These are phyloP conservation scores for Trichechus manatus DNA, from an alignment of 2,113 vertebrate species.

Conservation along the genomic window DNA sequence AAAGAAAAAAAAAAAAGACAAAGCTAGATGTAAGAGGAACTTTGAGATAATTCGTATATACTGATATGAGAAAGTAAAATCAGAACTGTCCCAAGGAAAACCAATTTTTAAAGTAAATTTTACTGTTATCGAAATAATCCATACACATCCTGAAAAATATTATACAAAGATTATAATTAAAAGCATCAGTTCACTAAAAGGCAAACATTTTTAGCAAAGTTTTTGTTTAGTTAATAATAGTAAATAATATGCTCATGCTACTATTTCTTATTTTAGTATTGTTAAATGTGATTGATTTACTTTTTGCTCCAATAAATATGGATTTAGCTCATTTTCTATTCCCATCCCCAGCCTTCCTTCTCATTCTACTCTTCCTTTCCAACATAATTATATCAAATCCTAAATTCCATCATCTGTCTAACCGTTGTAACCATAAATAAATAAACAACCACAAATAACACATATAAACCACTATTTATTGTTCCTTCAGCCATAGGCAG, in stretches of 20 bases:
- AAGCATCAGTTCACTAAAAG: not conserved
- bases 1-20: not conserved
- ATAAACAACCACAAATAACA: not conserved
- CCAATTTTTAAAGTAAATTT: not conserved
- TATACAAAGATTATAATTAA: not conserved
- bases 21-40: not conserved
- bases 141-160: not conserved
- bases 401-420: not conserved
- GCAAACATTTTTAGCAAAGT: not conserved
- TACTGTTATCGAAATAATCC: not conserved
- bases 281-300: not conserved
- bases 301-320: not conserved
- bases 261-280: constrained; percentile 2
- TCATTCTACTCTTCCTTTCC: not conserved
- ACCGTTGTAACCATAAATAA: not conserved
- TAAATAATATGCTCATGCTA: not conserved
- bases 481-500: not conserved
- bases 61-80: constrained; percentile 23
- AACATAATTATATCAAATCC: not conserved
- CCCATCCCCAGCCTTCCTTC: not conserved
- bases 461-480: not conserved
- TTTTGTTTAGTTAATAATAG: not conserved
- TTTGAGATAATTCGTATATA: not conserved
- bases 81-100: not conserved
- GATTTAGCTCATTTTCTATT: not conserved